Evolutionary conservation across 2,888 invertebrate genomes (phyloP), one percentile per base, ranked within the genome.

Genomic region (Gymnocheta viridis): DNA sequence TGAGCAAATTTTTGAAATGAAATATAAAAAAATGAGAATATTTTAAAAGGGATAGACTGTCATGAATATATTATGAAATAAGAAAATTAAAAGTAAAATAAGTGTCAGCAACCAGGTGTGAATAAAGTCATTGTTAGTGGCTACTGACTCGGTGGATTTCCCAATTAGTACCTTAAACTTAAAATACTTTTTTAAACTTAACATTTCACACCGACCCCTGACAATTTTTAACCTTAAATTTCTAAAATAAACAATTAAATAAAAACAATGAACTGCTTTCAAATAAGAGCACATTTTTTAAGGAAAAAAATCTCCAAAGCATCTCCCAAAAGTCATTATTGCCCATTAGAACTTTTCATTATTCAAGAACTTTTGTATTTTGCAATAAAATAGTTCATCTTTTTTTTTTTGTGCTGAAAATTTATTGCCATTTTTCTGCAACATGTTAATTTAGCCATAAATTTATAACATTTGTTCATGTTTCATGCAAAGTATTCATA

Each of bases 391-490:
- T 47, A 62, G 51, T 78, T 70, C 54, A 47, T 79, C n/a, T 70
- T 14, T 49, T 76, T 14, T 35, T 69, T 9, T 22, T n/a, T n/a
- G n/a, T n/a, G n/a, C n/a, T n/a, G 27, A 54, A 73, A 73, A 81
- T 81, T 81, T 81, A 81, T 81, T 60, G 74, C 81, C 74, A 74
- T 74, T 81, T 74, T 60, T 81, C 58, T 81, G 74, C 41, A 81
- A 81, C 74, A 81, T 74, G 67, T 81, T 74, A 74, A 81, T 81
- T 81, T 81, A 81, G 72, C 64, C 79, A 79, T 79, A 79, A 79
- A 79, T 81, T 74, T 81, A 69, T 74, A 74, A 74, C 67, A 69
- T 81, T 81, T 81, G 66, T 74, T 72, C 72, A 72, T 79, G 79
- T 81, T 74, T 81, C 60, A 74, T 69, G 47, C 7, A 66, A 72